Evolutionary conservation across 2,797 vertebrate species (phyloP).

Genomic region (Bradypodion ventrale): DNA sequence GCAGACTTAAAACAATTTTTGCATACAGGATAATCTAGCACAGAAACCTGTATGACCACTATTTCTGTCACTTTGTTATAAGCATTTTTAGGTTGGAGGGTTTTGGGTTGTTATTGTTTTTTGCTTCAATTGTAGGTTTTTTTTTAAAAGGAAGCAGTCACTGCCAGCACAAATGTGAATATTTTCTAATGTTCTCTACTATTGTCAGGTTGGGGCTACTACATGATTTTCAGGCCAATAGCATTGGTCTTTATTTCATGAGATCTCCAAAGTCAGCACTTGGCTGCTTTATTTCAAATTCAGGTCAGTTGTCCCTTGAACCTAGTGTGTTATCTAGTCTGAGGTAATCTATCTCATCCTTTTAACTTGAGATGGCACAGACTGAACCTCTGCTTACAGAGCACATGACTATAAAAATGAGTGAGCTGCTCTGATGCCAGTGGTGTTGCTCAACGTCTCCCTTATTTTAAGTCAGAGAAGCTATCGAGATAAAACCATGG

Average conservation of each 20-base stretch:
- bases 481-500: slow-evolving; percentile 13
- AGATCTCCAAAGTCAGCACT: background rate
- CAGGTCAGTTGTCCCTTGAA: too few relatives aligned
- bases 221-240: background rate
- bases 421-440: background rate
- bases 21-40: slow-evolving; percentile 1
- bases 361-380: background rate
- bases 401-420: background rate
- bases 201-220: background rate
- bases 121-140: background rate
- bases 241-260: background rate
- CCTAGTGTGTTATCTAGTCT: background rate
- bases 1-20: background rate
- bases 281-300: background rate
- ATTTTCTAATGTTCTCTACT: background rate
- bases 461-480: background rate
- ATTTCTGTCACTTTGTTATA: background rate
- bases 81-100: background rate
- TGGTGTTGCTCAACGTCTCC: background rate
- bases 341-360: background rate
- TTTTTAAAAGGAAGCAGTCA: background rate
- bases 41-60: background rate
- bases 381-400: background rate
- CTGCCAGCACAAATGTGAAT: too few relatives aligned
- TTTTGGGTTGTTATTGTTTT: too few relatives aligned